phyloP scores from a whole-genome alignment of 1,140 invertebrate species.

The Watersipora subatra region DNA sequence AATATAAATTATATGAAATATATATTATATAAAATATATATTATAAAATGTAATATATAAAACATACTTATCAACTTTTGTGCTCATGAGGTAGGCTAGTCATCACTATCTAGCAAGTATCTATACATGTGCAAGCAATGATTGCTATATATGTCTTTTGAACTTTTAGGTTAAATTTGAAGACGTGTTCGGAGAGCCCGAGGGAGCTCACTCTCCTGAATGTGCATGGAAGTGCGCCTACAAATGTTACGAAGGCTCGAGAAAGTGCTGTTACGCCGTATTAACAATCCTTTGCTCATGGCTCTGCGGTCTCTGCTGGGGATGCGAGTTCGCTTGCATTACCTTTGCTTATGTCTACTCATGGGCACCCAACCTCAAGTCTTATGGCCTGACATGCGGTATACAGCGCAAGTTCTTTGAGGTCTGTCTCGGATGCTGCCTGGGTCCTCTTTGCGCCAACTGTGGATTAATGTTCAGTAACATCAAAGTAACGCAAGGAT shows the following conservation, averaged over 20 bases:
- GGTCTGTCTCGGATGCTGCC: constrained; percentile 47
- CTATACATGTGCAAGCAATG: too few relatives aligned
- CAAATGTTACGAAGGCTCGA: constrained; percentile 53
- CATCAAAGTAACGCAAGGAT: constrained; percentile 41
- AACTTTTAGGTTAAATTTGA: constrained; percentile 46
- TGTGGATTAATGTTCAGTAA: constrained; percentile 52
- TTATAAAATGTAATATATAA: too few relatives aligned
- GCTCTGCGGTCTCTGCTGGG: constrained; percentile 52
- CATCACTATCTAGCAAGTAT: too few relatives aligned
- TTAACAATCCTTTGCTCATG: constrained; percentile 54
- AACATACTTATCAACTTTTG: too few relatives aligned
- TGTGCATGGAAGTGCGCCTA: constrained; percentile 61
- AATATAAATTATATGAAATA: too few relatives aligned
- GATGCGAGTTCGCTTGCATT: constrained; percentile 58
- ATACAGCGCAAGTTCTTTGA: constrained; percentile 47
- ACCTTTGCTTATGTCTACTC: constrained; percentile 48
- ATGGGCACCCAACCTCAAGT: constrained; percentile 28
- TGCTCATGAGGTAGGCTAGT: too few relatives aligned
- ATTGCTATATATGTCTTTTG: too few relatives aligned
- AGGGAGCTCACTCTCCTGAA: constrained; percentile 55
- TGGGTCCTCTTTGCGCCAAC: constrained; percentile 50
- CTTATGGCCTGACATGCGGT: constrained; percentile 47
- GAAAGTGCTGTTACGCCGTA: constrained; percentile 55
- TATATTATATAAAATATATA: too few relatives aligned
- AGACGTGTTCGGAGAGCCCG: constrained; percentile 63